Evolutionary conservation across 2,888 invertebrate genomes (phyloP).

Genomic region (Eustalomyia histrio): DNA sequence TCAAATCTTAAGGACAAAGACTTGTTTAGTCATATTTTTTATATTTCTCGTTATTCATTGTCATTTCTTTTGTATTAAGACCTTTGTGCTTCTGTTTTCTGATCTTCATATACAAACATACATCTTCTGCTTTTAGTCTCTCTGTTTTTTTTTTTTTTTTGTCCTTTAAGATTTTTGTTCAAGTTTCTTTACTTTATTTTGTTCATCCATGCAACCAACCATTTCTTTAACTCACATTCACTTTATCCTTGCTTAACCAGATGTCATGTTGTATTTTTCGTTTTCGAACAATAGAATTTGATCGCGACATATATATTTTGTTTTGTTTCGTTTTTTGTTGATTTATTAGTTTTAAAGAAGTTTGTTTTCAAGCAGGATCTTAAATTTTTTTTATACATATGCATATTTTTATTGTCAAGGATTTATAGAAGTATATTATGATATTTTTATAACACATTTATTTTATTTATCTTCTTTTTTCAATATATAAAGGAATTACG

Average conservation of each 20-base stretch:
- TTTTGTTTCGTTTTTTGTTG: slow-evolving; percentile 40
- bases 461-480: slow-evolving; percentile 1
- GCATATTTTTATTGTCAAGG: slow-evolving; percentile 34
- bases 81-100: slow-evolving; percentile 40
- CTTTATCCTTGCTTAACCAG: slow-evolving; percentile 48
- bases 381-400: slow-evolving; percentile 37
- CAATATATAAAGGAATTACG: too few relatives aligned
- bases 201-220: background rate
- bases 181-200: background rate
- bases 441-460: slow-evolving; percentile 3
- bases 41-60: slow-evolving; percentile 19
- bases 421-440: slow-evolving; percentile 24
- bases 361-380: slow-evolving; percentile 12
- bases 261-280: slow-evolving; percentile 48
- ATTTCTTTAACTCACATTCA: slow-evolving; percentile 6
- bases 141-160: too few relatives aligned
- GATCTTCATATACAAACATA: background rate
- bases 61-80: slow-evolving; percentile 35
- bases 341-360: slow-evolving; percentile 50
- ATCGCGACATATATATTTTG: slow-evolving; percentile 49
- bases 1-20: slow-evolving; percentile 20
- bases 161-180: background rate
- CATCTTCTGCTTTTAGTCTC: background rate
- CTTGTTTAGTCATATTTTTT: slow-evolving; percentile 45
- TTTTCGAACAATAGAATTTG: slow-evolving; percentile 33